Evolutionary conservation across 2,113 vertebrate species (phyloP).

Genomic region (Crotophaga sulcirostris): DNA sequence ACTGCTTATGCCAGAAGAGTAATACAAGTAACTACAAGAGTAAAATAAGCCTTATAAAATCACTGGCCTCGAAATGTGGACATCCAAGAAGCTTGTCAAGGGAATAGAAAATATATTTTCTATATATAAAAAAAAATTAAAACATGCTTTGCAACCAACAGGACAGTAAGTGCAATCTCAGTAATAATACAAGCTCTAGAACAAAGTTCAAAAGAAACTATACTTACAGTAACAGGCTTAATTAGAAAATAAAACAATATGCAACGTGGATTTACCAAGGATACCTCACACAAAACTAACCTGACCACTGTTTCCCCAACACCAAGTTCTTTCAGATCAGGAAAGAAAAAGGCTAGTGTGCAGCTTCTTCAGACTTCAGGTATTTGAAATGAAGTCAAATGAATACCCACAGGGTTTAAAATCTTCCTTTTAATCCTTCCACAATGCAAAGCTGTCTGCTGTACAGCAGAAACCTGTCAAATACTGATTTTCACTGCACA

Average conservation of each 20-base stretch:
- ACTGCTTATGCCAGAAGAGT: background rate
- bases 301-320: background rate
- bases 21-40: too few species aligned
- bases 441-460: background rate
- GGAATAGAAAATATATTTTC: background rate
- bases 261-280: background rate
- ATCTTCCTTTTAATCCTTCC: background rate
- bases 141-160: background rate
- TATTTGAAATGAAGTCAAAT: background rate
- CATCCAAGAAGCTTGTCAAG: background rate
- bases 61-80: background rate
- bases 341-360: background rate
- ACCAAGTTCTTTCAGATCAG: background rate
- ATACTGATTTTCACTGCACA: background rate
- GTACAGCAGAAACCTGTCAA: background rate
- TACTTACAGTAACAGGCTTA: background rate
- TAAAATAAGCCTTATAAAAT: background rate
- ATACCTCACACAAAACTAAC: background rate
- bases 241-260: background rate
- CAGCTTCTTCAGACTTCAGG: background rate
- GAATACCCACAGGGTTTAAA: background rate
- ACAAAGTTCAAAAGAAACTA: background rate
- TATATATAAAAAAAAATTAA: background rate
- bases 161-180: background rate
- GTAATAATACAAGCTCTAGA: background rate